Conservation (phyloP, 1,140 invertebrate genomes). For the Periplaneta americana region DNA sequence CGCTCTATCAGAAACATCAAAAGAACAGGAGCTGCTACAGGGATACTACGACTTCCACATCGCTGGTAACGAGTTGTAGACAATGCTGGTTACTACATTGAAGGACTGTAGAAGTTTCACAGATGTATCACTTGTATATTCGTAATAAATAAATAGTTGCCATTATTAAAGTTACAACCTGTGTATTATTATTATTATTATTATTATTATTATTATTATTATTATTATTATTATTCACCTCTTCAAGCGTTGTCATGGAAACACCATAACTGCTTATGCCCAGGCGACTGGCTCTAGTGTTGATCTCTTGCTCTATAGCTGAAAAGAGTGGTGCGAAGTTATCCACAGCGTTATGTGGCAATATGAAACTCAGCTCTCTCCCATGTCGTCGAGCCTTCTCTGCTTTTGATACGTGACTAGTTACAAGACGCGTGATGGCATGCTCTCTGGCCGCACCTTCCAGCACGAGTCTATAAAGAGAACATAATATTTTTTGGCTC, state of each 20-base stretch:
- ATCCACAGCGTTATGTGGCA: slow-evolving; percentile 66
- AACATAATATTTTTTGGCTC: background rate
- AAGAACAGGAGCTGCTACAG: too few relatives aligned
- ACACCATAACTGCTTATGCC: slow-evolving; percentile 84
- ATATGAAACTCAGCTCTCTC: slow-evolving; percentile 66
- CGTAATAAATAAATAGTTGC: too few relatives aligned
- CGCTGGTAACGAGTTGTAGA: too few relatives aligned
- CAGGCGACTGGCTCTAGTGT: slow-evolving; percentile 50
- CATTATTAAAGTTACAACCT: too few relatives aligned
- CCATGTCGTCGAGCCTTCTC: slow-evolving; percentile 66
- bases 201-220: too few relatives aligned
- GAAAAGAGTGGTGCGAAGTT: slow-evolving; percentile 67
- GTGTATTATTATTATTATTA: too few relatives aligned
- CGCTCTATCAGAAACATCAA: too few relatives aligned
- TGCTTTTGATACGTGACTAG: slow-evolving; percentile 57
- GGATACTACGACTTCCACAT: too few relatives aligned
- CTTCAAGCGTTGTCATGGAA: slow-evolving; percentile 90
- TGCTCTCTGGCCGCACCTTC: slow-evolving; percentile 51
- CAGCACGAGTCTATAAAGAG: slow-evolving; percentile 40
- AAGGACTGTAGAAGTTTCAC: too few relatives aligned
- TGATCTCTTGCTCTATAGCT: slow-evolving; percentile 68
- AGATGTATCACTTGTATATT: too few relatives aligned
- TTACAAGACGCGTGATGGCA: slow-evolving; percentile 55
- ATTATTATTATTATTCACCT: slow-evolving; percentile 47
- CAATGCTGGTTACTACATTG: too few relatives aligned